Percentiles rank a stretch among this genome's conserved stretches.
These are phyloP conservation scores for Pristis pectinata DNA, from an alignment of 2,797 vertebrate species.

Conservation along the genomic window DNA sequence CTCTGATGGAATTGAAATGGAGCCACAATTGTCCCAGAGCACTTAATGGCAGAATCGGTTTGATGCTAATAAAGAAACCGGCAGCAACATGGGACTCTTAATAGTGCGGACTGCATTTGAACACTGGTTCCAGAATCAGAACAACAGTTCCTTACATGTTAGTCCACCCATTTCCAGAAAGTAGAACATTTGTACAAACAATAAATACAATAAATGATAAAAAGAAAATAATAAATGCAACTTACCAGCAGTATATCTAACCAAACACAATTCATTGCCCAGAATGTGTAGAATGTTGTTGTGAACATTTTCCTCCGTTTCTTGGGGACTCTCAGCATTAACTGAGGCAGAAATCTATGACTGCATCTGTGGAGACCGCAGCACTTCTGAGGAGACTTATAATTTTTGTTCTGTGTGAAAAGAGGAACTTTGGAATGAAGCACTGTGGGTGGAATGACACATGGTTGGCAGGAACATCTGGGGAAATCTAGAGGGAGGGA, in stretches of 20 bases:
- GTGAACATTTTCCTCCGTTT: constrained; percentile 13
- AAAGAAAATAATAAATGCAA: background rate
- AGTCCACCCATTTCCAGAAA: constrained; percentile 26
- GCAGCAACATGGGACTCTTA: background rate
- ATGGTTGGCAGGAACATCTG: constrained; percentile 19
- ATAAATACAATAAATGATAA: background rate
- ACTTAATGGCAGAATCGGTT: background rate
- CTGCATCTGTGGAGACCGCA: background rate
- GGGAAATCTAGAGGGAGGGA: constrained; percentile 34
- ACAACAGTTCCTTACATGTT: background rate
- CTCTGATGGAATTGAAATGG: background rate
- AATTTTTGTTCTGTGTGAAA: constrained; percentile 20
- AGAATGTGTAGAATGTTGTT: background rate
- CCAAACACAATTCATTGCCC: background rate
- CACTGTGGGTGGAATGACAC: constrained; percentile 33
- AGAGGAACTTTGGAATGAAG: constrained; percentile 36
- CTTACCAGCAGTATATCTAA: background rate
- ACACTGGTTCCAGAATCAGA: background rate
- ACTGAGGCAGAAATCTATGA: constrained; percentile 14
- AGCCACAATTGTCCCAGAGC: background rate
- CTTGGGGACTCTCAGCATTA: background rate
- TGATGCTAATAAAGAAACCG: background rate
- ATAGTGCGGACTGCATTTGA: background rate
- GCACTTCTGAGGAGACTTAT: background rate
- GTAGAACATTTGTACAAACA: background rate